Conservation (phyloP, 2,797 vertebrate species). For the Paratrypauchen microcephalus region DNA sequence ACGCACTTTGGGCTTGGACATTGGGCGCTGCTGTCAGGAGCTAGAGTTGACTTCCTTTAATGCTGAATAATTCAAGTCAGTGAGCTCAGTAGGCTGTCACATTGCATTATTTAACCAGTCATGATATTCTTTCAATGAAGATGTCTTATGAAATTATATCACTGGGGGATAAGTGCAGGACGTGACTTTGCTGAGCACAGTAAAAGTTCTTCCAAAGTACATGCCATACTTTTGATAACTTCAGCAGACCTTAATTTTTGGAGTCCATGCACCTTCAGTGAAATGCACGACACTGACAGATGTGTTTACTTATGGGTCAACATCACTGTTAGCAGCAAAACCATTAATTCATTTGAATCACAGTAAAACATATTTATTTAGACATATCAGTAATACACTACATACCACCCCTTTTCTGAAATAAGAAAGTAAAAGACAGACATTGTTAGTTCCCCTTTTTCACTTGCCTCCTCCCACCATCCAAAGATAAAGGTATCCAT, state of each 20-base stretch:
- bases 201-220: slow-evolving; percentile 3
- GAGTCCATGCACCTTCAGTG: neutral
- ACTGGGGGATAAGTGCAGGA: neutral
- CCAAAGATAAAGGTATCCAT: too few species aligned
- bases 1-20: neutral
- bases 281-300: slow-evolving; percentile 8
- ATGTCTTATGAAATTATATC: neutral
- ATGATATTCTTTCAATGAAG: neutral
- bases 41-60: neutral
- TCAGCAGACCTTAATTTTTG: neutral
- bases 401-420: too few species aligned
- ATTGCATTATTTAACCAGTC: slow-evolving; percentile 1
- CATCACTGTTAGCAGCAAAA: neutral
- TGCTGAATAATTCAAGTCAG: slow-evolving; percentile 3
- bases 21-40: neutral
- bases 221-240: neutral
- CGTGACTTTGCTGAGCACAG: slow-evolving; percentile 3
- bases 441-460: too few species aligned
- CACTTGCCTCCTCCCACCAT: too few species aligned
- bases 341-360: too few species aligned
- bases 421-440: too few species aligned
- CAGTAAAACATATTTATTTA: too few species aligned
- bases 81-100: neutral
- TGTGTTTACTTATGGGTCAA: neutral
- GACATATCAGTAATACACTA: too few species aligned